A percentile compares a stretch with the other conserved stretches of the same genome.
Conservation (phyloP, 2,797 vertebrate species). For the Pseudochaenichthys georgianus region DNA sequence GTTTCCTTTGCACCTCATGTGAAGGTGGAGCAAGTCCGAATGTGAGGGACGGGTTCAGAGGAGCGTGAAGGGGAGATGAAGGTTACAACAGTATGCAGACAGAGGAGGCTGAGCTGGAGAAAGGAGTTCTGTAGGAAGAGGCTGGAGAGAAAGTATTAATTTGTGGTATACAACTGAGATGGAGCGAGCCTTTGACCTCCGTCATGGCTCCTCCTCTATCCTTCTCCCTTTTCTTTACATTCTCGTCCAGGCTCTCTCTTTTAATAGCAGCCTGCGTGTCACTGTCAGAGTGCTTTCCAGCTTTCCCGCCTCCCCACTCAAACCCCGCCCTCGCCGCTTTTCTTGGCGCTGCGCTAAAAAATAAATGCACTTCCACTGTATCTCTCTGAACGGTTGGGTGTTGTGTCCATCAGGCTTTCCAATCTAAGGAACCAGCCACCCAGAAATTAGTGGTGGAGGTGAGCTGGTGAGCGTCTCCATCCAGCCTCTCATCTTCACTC, state of each 20-base stretch:
- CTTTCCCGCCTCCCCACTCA: constrained; percentile 48
- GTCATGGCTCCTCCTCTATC: constrained; percentile 20
- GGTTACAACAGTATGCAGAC: constrained; percentile 42
- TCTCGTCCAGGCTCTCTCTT: constrained; percentile 37
- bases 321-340: constrained; percentile 48
- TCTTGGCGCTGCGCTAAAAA: constrained; percentile 65
- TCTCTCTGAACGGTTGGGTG: constrained; percentile 52
- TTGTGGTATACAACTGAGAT: constrained; percentile 13
- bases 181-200: constrained; percentile 50
- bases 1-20: constrained; percentile 35
- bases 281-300: constrained; percentile 69
- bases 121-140: not conserved
- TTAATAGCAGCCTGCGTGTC: constrained; percentile 47
- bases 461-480: constrained; percentile 56
- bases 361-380: constrained; percentile 69
- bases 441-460: constrained; percentile 63
- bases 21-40: constrained; percentile 38
- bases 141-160: not conserved
- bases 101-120: constrained; percentile 5
- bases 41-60: constrained; percentile 46
- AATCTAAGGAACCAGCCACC: constrained; percentile 71
- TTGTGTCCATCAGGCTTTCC: constrained; percentile 68
- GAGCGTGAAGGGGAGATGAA: constrained; percentile 65
- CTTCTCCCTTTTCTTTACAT: constrained; percentile 21
- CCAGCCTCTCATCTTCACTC: constrained; percentile 34